Conservation (phyloP, 2,797 vertebrate species). For the Oceanodroma leucorhoa region DNA sequence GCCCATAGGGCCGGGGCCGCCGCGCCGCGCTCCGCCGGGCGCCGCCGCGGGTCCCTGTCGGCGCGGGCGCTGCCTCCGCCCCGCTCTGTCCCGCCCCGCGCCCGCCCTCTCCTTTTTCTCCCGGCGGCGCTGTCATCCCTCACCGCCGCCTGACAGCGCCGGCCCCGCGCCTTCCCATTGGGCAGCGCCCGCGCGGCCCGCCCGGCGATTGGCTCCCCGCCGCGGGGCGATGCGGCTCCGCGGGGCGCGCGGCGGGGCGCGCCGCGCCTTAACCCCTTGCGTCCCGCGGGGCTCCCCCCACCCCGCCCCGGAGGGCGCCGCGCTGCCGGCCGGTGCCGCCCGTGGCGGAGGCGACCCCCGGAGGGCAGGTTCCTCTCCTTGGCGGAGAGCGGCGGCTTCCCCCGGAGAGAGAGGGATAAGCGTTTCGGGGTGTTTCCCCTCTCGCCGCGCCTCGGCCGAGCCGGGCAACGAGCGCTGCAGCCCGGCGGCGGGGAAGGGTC, state of each 20-base stretch:
- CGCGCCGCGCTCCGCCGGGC: neutral
- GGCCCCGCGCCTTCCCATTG: conserved; percentile 66
- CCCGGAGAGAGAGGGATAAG: accelerated
- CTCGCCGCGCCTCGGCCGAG: neutral
- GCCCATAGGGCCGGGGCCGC: conserved; percentile 1
- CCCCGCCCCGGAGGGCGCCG: no score
- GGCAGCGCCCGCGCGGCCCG: conserved; percentile 32
- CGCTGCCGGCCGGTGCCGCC: neutral
- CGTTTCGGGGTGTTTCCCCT: neutral
- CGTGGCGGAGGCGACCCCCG: neutral
- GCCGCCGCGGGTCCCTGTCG: conserved; percentile 8
- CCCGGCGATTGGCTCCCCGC: conserved; percentile 62
- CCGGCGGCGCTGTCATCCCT: conserved; percentile 77
- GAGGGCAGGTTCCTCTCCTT: accelerated
- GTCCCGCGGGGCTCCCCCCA: neutral
- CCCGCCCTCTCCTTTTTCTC: conserved; percentile 78
- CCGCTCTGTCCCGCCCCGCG: conserved; percentile 60
- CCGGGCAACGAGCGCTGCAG: neutral
- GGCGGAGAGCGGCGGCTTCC: neutral
- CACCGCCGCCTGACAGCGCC: conserved; percentile 83
- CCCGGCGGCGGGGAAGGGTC: no score
- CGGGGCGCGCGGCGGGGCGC: neutral
- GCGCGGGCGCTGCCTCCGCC: conserved; percentile 32
- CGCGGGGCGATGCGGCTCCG: neutral
- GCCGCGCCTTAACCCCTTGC: conserved; percentile 65